phyloP scores from a whole-genome alignment of 53 echinoderm and acorn worm species.

The Crossaster papposus region DNA sequence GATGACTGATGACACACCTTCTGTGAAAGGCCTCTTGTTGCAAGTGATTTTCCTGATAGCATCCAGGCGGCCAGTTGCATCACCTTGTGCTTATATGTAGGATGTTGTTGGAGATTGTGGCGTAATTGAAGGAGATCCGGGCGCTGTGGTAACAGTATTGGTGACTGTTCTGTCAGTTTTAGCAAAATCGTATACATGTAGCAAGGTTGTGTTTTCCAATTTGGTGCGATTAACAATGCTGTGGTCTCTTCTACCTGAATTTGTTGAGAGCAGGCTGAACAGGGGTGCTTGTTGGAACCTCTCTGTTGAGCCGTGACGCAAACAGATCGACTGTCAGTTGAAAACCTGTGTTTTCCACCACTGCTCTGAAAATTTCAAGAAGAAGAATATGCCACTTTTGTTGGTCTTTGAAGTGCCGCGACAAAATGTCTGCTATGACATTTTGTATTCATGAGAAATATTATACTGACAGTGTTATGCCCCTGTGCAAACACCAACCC shows the following conservation, averaged over 20 bases:
- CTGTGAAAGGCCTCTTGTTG: slow-evolving; percentile 5
- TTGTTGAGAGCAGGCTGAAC: slow-evolving; percentile 34
- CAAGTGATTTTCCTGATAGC: too few relatives aligned
- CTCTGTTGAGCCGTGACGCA: too few relatives aligned
- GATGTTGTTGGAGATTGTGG: too few relatives aligned
- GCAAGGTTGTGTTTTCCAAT: too few relatives aligned
- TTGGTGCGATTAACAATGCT: too few relatives aligned
- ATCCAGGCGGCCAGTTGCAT: too few relatives aligned
- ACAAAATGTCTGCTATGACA: neutral
- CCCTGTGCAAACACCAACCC: slow-evolving; percentile 14
- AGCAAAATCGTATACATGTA: too few relatives aligned
- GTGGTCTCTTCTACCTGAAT: slow-evolving; percentile 24
- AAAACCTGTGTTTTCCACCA: neutral
- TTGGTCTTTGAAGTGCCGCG: neutral
- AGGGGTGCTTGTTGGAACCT: slow-evolving; percentile 2
- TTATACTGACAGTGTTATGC: too few relatives aligned
- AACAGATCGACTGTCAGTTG: too few relatives aligned
- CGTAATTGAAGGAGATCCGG: too few relatives aligned
- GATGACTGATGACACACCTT: slow-evolving; percentile 32
- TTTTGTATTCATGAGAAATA: slow-evolving; percentile 16
- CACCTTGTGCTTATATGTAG: too few relatives aligned
- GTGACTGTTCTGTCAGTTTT: slow-evolving; percentile 9
- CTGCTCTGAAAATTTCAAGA: neutral
- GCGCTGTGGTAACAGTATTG: too few relatives aligned
- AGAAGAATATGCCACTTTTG: slow-evolving; percentile 31